Evolutionary conservation across 2,888 invertebrate genomes (phyloP).

Genomic region (Leptinotarsa juncta): DNA sequence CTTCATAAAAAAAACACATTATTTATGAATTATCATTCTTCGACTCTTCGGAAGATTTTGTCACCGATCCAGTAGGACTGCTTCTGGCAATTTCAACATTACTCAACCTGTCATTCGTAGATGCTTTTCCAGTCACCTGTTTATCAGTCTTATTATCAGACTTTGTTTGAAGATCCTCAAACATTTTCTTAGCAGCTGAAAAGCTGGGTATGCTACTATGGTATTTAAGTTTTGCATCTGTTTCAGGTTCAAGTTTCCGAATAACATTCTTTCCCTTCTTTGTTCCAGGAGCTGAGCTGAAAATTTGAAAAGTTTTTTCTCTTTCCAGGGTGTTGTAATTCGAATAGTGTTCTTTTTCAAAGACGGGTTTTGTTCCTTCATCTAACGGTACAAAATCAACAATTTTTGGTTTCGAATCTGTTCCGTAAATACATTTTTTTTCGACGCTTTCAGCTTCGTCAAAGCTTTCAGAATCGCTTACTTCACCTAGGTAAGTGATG

Average conservation of each 20-base stretch:
- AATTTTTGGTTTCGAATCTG: conserved; percentile 45
- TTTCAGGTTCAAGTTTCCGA: background rate
- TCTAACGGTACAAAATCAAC: conserved; percentile 52
- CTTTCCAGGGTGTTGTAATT: conserved; percentile 52
- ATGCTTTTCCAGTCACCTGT: background rate
- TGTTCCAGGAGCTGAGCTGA: conserved; percentile 42
- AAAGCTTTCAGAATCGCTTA: conserved; percentile 39
- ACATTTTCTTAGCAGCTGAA: conserved; percentile 56
- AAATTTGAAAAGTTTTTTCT: conserved; percentile 53
- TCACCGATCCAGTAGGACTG: background rate
- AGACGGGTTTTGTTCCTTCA: conserved; percentile 46
- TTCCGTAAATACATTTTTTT: background rate
- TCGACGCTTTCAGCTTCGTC: conserved; percentile 25
- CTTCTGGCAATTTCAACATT: conserved; percentile 23
- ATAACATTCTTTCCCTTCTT: background rate
- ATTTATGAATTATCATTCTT: background rate
- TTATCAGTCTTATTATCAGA: conserved; percentile 30
- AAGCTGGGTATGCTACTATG: conserved; percentile 48
- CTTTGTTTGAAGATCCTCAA: conserved; percentile 51
- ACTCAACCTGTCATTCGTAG: conserved; percentile 16
- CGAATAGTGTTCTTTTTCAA: conserved; percentile 39
- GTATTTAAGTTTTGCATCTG: background rate
- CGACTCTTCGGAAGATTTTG: background rate
- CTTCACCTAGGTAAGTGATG: conserved; percentile 40
- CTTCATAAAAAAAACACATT: background rate